These are phyloP conservation scores for Lucilia cuprina DNA, from an alignment of 1,140 invertebrate species.

Conservation along the genomic window DNA sequence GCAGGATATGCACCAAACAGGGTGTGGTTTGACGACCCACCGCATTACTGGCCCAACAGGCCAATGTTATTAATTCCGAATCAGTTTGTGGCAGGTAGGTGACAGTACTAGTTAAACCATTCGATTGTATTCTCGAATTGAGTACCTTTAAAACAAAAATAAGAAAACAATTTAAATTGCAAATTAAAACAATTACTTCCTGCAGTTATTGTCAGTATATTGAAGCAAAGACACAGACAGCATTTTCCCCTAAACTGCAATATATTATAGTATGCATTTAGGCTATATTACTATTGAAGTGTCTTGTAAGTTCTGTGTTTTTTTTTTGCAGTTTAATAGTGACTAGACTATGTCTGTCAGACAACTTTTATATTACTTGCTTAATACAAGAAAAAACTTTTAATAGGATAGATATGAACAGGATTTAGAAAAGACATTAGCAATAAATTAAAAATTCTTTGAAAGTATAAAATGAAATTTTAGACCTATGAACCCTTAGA, in stretches of 20 bases:
- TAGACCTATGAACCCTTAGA: too few relatives aligned
- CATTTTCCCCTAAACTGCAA: too few relatives aligned
- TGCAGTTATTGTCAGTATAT: not conserved
- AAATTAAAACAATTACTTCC: not conserved
- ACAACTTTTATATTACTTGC: not conserved
- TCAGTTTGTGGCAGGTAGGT: slow-evolving; percentile 70
- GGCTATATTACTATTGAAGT: not conserved
- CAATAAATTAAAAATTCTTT: not conserved
- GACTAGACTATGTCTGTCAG: not conserved
- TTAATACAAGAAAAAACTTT: not conserved
- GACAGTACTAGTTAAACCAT: slow-evolving; percentile 73
- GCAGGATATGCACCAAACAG: slow-evolving; percentile 81
- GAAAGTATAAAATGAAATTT: not conserved
- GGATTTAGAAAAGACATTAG: not conserved
- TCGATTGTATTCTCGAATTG: slow-evolving; percentile 67
- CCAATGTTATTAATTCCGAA: slow-evolving; percentile 80
- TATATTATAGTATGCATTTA: too few relatives aligned
- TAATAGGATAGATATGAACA: not conserved
- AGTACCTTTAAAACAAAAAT: slow-evolving; percentile 58
- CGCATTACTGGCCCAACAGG: slow-evolving; percentile 85
- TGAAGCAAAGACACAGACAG: not conserved
- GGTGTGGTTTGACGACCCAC: slow-evolving; percentile 81
- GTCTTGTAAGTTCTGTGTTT: not conserved
- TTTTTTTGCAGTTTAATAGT: not conserved
- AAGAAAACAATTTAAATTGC: not conserved